Percentiles rank a stretch among this genome's conserved stretches.
Conservation (phyloP, 2,888 invertebrate species). For the Chrysolina haemoptera region DNA sequence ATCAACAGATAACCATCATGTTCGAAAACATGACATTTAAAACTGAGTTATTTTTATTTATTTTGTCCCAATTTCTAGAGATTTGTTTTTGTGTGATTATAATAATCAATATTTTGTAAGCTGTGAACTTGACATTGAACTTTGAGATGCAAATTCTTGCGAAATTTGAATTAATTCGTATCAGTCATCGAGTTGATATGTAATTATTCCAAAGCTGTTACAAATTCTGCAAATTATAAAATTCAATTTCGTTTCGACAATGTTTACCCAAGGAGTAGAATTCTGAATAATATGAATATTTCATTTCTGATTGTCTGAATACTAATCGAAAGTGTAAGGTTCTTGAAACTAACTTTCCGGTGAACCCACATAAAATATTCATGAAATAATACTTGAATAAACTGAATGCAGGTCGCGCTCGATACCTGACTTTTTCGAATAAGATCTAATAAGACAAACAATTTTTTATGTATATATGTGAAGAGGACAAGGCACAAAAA, state of each 20-base stretch:
- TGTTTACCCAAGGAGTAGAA: slow-evolving; percentile 5
- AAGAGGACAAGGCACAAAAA: too few species aligned
- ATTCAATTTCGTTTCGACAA: not conserved
- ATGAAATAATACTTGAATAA: too few species aligned
- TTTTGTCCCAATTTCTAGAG: not conserved
- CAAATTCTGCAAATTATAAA: slow-evolving; percentile 1
- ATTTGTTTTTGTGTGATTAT: not conserved
- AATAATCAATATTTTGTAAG: not conserved
- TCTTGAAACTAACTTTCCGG: not conserved
- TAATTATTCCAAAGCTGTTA: not conserved
- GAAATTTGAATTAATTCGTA: slow-evolving; percentile 8
- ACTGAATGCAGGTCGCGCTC: too few species aligned
- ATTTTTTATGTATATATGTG: too few species aligned
- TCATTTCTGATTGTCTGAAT: not conserved
- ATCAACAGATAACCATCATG: too few species aligned
- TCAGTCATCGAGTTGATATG: not conserved
- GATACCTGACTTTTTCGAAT: too few species aligned
- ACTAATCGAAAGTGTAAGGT: not conserved
- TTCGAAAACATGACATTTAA: too few species aligned
- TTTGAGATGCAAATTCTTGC: not conserved
- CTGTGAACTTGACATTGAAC: slow-evolving; percentile 15
- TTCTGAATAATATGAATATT: not conserved
- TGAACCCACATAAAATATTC: too few species aligned
- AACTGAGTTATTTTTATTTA: not conserved
- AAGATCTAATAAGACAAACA: too few species aligned